Evolutionary conservation across 1,140 invertebrate genomes (phyloP).

Genomic region (Venturia canescens): DNA sequence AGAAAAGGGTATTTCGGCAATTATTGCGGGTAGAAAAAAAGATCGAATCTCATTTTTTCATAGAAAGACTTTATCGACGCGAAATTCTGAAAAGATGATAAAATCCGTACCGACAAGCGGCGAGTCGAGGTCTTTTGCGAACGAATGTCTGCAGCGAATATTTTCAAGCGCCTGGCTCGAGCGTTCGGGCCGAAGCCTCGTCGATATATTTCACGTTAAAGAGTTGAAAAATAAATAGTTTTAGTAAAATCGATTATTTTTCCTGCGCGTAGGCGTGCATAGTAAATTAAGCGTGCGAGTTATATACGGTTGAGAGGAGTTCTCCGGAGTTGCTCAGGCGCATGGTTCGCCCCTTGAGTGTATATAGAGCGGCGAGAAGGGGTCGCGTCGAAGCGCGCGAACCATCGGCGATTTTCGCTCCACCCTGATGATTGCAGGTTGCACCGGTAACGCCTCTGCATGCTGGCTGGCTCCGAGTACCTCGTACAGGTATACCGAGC

Average conservation of each 20-base stretch:
- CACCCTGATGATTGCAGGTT: slow-evolving; percentile 76
- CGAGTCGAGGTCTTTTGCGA: not conserved
- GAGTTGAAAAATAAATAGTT: not conserved
- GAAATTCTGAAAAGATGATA: not conserved
- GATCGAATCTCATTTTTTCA: too few species aligned
- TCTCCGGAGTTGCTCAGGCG: slow-evolving; percentile 12
- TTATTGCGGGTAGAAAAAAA: not conserved
- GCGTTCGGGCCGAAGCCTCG: too few species aligned
- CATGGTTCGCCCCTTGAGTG: not conserved
- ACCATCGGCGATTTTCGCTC: slow-evolving; percentile 61
- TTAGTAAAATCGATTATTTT: not conserved
- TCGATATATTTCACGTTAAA: not conserved
- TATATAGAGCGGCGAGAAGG: slow-evolving; percentile 27
- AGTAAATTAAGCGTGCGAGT: not conserved
- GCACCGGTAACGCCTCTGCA: slow-evolving; percentile 73
- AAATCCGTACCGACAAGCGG: not conserved
- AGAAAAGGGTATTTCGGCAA: not conserved
- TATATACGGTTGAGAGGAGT: not conserved
- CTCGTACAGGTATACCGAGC: slow-evolving; percentile 42
- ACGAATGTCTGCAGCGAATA: too few species aligned
- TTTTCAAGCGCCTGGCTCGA: too few species aligned
- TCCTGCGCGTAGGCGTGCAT: not conserved
- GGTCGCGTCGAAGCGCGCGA: slow-evolving; percentile 56
- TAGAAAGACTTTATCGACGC: not conserved
- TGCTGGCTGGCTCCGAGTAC: slow-evolving; percentile 29